Evolutionary conservation across 2,888 invertebrate species (phyloP), one percentile per base, ranked within the genome.

Genomic region (Pterostichus niger): DNA sequence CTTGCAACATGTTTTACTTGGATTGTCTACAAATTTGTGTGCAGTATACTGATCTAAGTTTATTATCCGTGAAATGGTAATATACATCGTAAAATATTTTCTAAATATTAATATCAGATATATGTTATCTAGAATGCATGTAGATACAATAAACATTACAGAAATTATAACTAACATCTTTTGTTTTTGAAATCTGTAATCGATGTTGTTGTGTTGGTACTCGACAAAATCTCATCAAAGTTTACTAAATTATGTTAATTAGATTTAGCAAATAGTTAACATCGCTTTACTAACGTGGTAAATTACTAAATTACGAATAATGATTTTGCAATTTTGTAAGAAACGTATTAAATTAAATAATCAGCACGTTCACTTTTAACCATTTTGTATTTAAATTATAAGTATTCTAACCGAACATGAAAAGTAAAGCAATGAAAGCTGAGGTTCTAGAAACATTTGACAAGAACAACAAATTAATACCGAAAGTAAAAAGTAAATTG

Each of bases 401-500:
- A 49, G 11, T 13, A n/a, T 11, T 49, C n/a, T 4, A 64, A 64
- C 33, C 2, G n/a, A 33, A 64, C 6, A 3, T 64, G 40, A 46
- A 46, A 46, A 68, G 40, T 17, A 59, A 59, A 68, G 5, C 40
- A 68, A 40, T 24, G 17, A 71, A 44, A 46, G 46, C n/a, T 71
- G 13, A 15, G 33, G 33, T 10, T 71, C 15, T 44, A n/a, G 68
- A 15, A 71, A 71, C 44, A 71, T 71, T 71, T 75, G 75, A 75
- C 75, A 75, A 31, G 75, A 71, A 46, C 44, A 71, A 46, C 31
- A 52, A 75, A 75, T 52, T 75, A 75, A 75, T 31, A 46, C 52
- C n/a, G 24, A 49, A 75, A 49, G 49, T 75, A 75, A 75, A 75
- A 75, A 75, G 75, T 13, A 75, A 77, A 77, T 56, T 54, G 56